Base-by-base conservation (phyloP, 2,888 invertebrate genomes). In the Auanema sp. region DNA sequence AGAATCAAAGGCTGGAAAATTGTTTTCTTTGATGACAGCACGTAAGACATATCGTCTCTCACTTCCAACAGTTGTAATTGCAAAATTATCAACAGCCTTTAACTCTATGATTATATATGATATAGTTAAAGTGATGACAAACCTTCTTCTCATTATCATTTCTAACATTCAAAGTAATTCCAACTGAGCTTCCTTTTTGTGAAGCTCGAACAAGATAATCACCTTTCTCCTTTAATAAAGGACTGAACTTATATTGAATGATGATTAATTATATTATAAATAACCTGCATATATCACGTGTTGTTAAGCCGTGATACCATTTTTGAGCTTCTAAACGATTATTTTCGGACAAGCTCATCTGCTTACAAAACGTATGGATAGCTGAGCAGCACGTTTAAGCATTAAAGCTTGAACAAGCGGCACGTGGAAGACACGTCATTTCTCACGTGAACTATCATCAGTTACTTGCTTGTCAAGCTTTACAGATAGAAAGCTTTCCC, bases 141-240 rank as follows among this genome's bases (percentile, higher is more conserved):
- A 47, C 47, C 10, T 47, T 47, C 10, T 47, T 47, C 3, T 47
- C 47, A 5, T 47, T 33, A 33, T 33, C 47, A 47, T 47, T 47
- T 10, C 47, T 3, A 5, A 47, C 47, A 10, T 47, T 47, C 5
- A 47, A 21, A 47, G 47, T 18, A 5, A 47, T 16, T 18, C 47
- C 21, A 21, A 47, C 16, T 21, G 10, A 16, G 10, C 21, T 47
- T 47, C 47, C 47, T 21, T 47, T 47, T 21, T 47, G 47, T 5
- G 16, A 18, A 10, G 47, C 47, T 16, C 47, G 47, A 47, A 47
- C 21, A 3, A 47, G 16, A 21, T 18, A 47, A 47, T 47, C 47
- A 5, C 47, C 47, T 5, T 47, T 47, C 10, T 47, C 21, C 47
- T 47, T 47, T 21, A 47, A 47, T 18, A 18, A 21, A 47, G 16